Percentiles rank a stretch among this genome's conserved stretches.
phyloP scores from a whole-genome alignment of 2,797 vertebrate species.

The Macropus fuliginosus region DNA sequence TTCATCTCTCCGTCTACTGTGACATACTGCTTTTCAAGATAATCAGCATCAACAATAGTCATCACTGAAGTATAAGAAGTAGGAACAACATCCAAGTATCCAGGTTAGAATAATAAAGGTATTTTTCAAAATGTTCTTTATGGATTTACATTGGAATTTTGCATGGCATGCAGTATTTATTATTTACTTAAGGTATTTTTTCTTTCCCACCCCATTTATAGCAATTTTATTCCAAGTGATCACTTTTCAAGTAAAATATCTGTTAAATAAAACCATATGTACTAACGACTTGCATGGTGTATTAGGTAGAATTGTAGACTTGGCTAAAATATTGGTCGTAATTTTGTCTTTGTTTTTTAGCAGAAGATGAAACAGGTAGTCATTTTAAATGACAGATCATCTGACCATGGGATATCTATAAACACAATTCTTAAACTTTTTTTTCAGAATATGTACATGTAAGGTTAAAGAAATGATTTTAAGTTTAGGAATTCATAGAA shows the following conservation, averaged over 20 bases:
- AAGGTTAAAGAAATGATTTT: background rate
- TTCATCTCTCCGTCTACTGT: background rate
- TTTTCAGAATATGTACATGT: background rate
- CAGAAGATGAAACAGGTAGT: background rate
- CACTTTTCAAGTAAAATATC: slow-evolving; percentile 76
- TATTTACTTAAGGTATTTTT: slow-evolving; percentile 77
- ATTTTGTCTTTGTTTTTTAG: background rate
- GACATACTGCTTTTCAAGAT: background rate
- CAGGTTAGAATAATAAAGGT: background rate
- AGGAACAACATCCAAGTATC: background rate
- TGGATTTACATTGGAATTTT: slow-evolving; percentile 24
- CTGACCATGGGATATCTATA: background rate
- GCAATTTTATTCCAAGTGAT: slow-evolving; percentile 70
- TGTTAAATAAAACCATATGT: slow-evolving; percentile 76
- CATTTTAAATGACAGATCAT: slow-evolving; percentile 12
- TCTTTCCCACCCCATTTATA: slow-evolving; percentile 66
- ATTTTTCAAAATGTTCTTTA: slow-evolving; percentile 29
- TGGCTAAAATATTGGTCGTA: slow-evolving; percentile 52
- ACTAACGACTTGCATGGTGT: slow-evolving; percentile 44
- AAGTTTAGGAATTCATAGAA: background rate
- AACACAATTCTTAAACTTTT: background rate
- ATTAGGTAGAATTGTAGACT: slow-evolving; percentile 57
- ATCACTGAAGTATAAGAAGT: background rate
- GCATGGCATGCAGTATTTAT: slow-evolving; percentile 69
- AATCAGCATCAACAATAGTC: background rate